Conservation (phyloP, 1,140 invertebrate species). For the Thaumatotibia leucotreta region DNA sequence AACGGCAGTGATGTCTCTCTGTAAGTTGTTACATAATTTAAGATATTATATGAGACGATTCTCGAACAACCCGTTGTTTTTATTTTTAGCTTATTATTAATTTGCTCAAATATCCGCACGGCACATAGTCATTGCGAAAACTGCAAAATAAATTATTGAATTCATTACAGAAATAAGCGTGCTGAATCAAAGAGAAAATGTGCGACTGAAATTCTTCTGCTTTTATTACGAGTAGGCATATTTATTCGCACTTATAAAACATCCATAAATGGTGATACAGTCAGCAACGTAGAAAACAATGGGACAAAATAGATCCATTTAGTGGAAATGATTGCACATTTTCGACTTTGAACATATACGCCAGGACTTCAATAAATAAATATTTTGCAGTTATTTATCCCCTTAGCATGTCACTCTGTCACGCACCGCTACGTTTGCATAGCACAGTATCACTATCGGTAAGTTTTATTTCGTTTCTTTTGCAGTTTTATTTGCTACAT, state of each 20-base stretch:
- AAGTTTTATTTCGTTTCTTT: not conserved
- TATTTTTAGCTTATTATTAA: slow-evolving; percentile 20
- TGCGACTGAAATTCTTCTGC: no score
- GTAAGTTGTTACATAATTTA: slow-evolving; percentile 53
- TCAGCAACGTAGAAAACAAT: no score
- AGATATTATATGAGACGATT: slow-evolving; percentile 66
- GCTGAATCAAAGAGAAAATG: no score
- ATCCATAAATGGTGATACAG: no score
- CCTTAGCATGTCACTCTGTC: not conserved
- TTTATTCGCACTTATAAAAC: no score
- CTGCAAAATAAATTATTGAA: not conserved
- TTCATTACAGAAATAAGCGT: not conserved
- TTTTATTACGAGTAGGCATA: no score
- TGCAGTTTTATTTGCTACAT: not conserved
- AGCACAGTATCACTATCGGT: not conserved
- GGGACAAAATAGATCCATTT: no score
- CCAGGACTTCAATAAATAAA: no score
- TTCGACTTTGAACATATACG: no score
- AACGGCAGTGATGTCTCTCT: slow-evolving; percentile 38
- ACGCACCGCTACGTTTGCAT: not conserved
- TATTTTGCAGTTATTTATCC: not conserved
- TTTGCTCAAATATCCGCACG: not conserved
- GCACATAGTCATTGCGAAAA: not conserved
- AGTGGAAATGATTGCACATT: no score
- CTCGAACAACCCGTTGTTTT: slow-evolving; percentile 46